Evolutionary conservation across 2,797 vertebrate species (phyloP), one percentile per base, ranked within the genome.

Genomic region (Crenichthys baileyi): DNA sequence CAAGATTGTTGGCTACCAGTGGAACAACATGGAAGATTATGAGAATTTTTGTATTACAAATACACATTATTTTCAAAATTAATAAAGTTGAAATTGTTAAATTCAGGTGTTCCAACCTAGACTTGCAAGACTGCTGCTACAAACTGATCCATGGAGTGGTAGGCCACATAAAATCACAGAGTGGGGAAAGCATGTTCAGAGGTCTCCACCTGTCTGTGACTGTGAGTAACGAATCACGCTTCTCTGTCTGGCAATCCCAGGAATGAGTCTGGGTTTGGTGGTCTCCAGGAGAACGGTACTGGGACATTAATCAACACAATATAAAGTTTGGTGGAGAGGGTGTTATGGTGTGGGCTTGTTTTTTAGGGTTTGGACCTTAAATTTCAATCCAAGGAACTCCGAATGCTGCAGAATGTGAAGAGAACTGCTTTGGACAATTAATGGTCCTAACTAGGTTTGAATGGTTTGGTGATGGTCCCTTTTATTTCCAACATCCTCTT

Each of bases 1-100:
- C 75, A 74, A 84, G 79, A 86, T 88, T 83, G 80, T 72, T 7
- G 81, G 79, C 74, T 68, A 85, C 67, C 71, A 77, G 75, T 4
- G 76, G 60, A 78, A 85, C 72, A 75, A 84, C 65, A 90, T 51
- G 20, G 81, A 84, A 85, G 60, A 41, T 74, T 83, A 39, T 16
- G 29, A 88, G 83, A 72, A 50, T 53, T 72, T 60, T 24, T 83
- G 61, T 61, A 81, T 78, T 76, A 12, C 36, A 67, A 39, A 68
- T 13, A 68, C 22, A 39, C 18, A 11, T 36, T 36, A 46, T 46
- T 26, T 26, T 13, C 24, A 46, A 70, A 48, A 70, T 46, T 7
- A n/a, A 7, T 44, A 22, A 68, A 8, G n/a, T 46, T 26, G 13
- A 26, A 70, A 26, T 15, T 24, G 67, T n/a, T 65, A 65, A 9